Evolutionary conservation across 2,888 invertebrate genomes (phyloP), one percentile per base, ranked within the genome.

Genomic region (Phorcus lineatus): DNA sequence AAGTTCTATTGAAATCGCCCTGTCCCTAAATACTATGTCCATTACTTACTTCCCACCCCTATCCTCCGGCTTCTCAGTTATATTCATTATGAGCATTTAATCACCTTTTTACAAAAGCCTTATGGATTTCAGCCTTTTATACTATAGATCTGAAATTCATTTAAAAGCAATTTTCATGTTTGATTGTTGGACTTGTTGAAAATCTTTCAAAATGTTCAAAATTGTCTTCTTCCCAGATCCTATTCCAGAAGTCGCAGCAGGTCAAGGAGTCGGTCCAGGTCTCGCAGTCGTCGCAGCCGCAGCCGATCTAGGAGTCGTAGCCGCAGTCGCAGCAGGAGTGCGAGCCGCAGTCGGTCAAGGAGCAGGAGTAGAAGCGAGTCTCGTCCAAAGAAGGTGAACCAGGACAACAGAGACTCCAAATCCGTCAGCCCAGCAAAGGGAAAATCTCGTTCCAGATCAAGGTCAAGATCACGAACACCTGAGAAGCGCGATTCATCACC

Each of bases 391-490:
- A 77, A 62, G 40, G 47, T 16, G 7, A 24, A 9, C 11, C 55
- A 70, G 57, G 67, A 54, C 16, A 57, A 40, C 28, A 81, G 82
- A 36, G 76, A 83, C 31, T 83, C 83, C 22, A 81, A 78, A 40
- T 84, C 84, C 0, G 78, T 79, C 24, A 86, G 86, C 17, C 79
- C 79, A 19, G 84, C 85, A 19, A 82, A 74, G 24, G 86, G 84
- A 0, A 67, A 28, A 7, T 80, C 80, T 2, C n/a, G 75, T 7
- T 80, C 84, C n/a, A 79, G 77, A 6, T 85, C 85, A 11, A 76
- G 83, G 22, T 86, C 87, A 36, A 16, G 36, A 36, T 70, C 70
- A 17, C 28, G n/a, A 16, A 31, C 76, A 17, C 76, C 76, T n/a
- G 76, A 54, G 3, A 76, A 76, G 28, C 11, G 19, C 11, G 55